Conservation (phyloP, 2,888 invertebrate species). For the Sinhomidia bicolor region DNA sequence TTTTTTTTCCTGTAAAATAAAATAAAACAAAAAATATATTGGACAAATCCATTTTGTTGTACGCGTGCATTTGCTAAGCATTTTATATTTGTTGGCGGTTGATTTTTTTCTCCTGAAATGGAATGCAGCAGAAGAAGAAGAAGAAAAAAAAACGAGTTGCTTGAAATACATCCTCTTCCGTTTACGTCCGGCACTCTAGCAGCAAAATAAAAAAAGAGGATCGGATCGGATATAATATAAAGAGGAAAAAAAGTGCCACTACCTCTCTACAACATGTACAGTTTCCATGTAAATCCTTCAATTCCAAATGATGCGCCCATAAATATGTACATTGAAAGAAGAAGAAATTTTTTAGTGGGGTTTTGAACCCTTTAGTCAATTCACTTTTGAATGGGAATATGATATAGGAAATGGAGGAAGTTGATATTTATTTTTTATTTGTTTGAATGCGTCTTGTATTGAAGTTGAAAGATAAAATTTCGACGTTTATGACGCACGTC, state of each 20-base stretch:
- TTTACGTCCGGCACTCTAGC: no score
- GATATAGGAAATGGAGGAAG: background rate
- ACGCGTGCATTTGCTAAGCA: no score
- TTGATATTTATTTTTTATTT: constrained; percentile 41
- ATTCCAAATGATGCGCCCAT: constrained; percentile 34
- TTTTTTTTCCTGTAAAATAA: no score
- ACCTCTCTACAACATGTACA: background rate
- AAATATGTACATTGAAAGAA: constrained; percentile 4
- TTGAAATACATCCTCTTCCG: background rate
- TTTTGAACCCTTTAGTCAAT: constrained; percentile 38
- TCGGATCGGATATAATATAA: no score
- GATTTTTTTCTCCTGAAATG: background rate
- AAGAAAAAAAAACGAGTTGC: background rate
- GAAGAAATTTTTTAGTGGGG: constrained; percentile 22
- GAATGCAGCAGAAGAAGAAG: background rate
- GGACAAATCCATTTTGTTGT: no score
- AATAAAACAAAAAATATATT: no score
- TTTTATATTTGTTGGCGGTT: background rate
- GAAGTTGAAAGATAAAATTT: constrained; percentile 58
- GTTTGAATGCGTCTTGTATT: constrained; percentile 49
- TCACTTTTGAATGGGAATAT: background rate
- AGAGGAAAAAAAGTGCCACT: background rate
- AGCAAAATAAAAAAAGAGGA: no score
- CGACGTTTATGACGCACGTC: constrained; percentile 61
- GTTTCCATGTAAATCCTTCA: constrained; percentile 9